A percentile compares a stretch with the other conserved stretches of the same genome.
Evolutionary conservation across 2,888 invertebrate species (phyloP).

Genomic region (Lasioglossum marginatum): DNA sequence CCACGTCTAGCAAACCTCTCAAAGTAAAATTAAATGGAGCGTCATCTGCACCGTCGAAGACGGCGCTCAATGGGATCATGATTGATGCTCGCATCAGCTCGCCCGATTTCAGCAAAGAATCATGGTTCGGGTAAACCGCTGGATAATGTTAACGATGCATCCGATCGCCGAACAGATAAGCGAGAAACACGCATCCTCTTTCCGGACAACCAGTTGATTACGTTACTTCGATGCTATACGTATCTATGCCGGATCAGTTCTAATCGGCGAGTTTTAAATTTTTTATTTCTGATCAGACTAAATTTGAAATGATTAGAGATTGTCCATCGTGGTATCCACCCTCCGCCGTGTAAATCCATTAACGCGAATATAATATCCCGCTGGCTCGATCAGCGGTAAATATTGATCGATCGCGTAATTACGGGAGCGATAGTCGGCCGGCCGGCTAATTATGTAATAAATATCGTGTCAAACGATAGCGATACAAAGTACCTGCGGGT

Average conservation of each 20-base stretch:
- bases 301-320: constrained; percentile 6
- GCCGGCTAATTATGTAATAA: constrained; percentile 36
- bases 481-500: constrained; percentile 40
- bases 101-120: background rate
- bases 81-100: background rate
- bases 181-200: constrained; percentile 11
- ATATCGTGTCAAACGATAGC: constrained; percentile 35
- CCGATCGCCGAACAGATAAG: constrained; percentile 3
- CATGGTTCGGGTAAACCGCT: background rate
- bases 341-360: constrained; percentile 26
- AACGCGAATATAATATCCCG: constrained; percentile 25
- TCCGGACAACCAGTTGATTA: background rate
- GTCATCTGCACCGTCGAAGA: too few relatives aligned
- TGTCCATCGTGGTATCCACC: background rate
- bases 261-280: background rate
- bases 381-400: constrained; percentile 29
- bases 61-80: background rate
- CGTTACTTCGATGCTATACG: background rate
- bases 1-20: too few relatives aligned
- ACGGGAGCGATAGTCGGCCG: background rate
- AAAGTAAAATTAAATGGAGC: background rate
- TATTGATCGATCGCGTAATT: constrained; percentile 38
- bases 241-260: background rate
- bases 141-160: background rate
- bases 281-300: background rate